Percentiles rank a stretch among this genome's conserved stretches.
Conservation (phyloP, 2,113 vertebrate genomes). For the Pseudopodoces humilis region DNA sequence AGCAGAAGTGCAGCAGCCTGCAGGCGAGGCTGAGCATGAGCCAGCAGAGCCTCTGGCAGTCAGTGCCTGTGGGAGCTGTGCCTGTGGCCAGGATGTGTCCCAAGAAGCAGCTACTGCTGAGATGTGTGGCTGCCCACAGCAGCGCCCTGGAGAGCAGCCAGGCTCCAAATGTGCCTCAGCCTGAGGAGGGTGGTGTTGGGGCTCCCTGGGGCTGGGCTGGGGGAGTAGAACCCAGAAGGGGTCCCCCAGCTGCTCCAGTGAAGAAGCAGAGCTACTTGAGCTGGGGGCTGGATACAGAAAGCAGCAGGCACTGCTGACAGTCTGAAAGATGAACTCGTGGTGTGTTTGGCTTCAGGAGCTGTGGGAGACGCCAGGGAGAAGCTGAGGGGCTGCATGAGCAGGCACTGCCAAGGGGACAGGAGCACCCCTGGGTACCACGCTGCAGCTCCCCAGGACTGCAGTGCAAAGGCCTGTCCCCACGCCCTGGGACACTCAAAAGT, state of each 20-base stretch:
- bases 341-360: not conserved
- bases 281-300: not conserved
- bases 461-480: not conserved
- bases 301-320: not conserved
- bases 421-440: rapidly evolving
- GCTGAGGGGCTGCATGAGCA: not conserved
- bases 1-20: not conserved
- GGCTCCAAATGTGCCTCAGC: rapidly evolving
- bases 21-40: not conserved
- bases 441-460: rapidly evolving
- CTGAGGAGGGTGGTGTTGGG: not conserved
- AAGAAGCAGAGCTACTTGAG: not conserved
- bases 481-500: not conserved
- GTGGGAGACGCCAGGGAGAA: not conserved
- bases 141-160: rapidly evolving
- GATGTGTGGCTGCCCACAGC: not conserved
- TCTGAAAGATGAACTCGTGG: rapidly evolving
- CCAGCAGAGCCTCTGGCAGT: not conserved
- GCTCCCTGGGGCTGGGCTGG: not conserved
- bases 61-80: rapidly evolving
- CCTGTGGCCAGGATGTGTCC: not conserved
- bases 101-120: rapidly evolving
- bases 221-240: not conserved
- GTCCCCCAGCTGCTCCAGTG: not conserved
- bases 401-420: not conserved